Conservation (phyloP, 2,113 vertebrate species). For the Girardinichthys multiradiatus region DNA sequence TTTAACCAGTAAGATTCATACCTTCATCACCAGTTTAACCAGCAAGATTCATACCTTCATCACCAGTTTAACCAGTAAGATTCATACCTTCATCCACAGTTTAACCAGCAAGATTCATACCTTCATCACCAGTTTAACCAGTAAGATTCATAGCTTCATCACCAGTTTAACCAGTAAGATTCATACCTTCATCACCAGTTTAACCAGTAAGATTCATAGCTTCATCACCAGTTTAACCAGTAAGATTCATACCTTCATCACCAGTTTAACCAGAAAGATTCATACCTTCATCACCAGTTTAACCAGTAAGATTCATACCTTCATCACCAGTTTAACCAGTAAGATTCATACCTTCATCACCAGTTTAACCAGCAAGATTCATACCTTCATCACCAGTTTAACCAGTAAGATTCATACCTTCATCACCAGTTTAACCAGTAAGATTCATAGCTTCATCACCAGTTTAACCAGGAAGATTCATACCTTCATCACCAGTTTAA, state of each 20-base stretch:
- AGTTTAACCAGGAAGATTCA: constrained; percentile 48
- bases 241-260: constrained; percentile 50
- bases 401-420: background rate
- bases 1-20: background rate
- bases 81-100: background rate
- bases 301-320: background rate
- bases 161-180: constrained; percentile 52
- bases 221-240: background rate
- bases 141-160: constrained; percentile 39
- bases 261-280: constrained; percentile 50
- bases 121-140: background rate
- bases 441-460: constrained; percentile 52
- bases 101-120: background rate
- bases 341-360: constrained; percentile 55
- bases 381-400: background rate
- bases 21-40: background rate
- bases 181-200: background rate
- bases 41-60: constrained; percentile 43
- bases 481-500: background rate
- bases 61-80: constrained; percentile 55
- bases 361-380: constrained; percentile 49
- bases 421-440: background rate
- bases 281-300: background rate
- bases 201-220: background rate
- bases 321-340: constrained; percentile 41